A percentile compares a stretch with the other conserved stretches of the same genome.
These are phyloP conservation scores for Zapus hudsonius DNA, from an alignment of 2,113 vertebrate genomes.

Conservation along the genomic window DNA sequence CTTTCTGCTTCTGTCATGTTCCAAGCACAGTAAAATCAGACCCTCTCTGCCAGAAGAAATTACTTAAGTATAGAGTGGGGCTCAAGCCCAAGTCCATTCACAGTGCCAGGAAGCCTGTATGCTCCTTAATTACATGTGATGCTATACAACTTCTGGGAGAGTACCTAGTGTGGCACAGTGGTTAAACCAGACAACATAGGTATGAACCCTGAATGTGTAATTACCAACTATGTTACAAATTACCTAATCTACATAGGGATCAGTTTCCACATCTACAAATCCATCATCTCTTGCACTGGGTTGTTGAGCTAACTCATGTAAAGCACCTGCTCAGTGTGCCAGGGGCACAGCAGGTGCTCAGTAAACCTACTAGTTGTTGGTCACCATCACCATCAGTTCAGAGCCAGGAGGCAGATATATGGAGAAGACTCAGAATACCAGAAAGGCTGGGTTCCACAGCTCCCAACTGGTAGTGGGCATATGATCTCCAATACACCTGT, in stretches of 20 bases:
- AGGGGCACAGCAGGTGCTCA: background rate
- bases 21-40: background rate
- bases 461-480: background rate
- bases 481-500: background rate
- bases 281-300: background rate
- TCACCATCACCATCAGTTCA: background rate
- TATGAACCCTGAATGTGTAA: background rate
- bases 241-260: background rate
- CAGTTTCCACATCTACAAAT: background rate
- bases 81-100: background rate
- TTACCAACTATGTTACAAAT: background rate
- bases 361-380: background rate
- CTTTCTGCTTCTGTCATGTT: background rate
- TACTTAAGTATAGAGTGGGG: background rate
- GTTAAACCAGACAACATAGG: background rate
- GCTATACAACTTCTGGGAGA: background rate
- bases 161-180: background rate
- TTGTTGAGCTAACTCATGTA: background rate
- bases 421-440: background rate
- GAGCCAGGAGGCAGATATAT: background rate
- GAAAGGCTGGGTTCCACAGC: background rate
- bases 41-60: background rate
- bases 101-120: fast-evolving
- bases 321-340: background rate
- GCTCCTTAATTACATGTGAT: background rate